phyloP scores from a whole-genome alignment of 30 jellyfish, hydroid and myxozoan species.

The Nemopilema nomurai region DNA sequence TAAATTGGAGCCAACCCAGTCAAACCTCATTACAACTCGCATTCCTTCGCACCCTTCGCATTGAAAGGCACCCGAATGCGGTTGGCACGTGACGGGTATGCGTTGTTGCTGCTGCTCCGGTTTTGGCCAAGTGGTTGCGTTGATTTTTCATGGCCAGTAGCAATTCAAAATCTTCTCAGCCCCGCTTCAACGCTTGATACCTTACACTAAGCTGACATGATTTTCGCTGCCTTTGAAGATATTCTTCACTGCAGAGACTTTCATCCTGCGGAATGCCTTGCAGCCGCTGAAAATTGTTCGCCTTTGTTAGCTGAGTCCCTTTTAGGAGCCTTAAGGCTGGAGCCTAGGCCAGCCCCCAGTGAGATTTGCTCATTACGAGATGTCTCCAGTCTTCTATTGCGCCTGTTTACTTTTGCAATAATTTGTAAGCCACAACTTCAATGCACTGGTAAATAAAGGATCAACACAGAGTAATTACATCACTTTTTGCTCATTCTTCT shows the following conservation, averaged over 20 bases:
- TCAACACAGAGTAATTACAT: neutral
- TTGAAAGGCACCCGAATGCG: neutral
- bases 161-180: neutral
- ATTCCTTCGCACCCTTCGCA: neutral
- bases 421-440: neutral
- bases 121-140: neutral
- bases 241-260: neutral
- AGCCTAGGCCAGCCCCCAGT: neutral
- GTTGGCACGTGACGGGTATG: neutral
- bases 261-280: slow-evolving; percentile 19
- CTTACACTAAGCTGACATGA: neutral
- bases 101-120: neutral
- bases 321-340: neutral
- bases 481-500: neutral
- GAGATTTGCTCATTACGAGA: neutral
- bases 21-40: neutral
- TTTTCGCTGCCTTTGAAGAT: slow-evolving; percentile 15
- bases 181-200: neutral
- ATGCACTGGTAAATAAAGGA: slow-evolving; percentile 14
- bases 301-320: neutral
- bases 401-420: neutral
- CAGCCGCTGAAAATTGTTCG: neutral
- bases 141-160: neutral
- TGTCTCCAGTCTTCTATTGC: neutral
- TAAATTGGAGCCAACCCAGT: neutral